Percentiles rank a stretch among this genome's conserved stretches.
Conservation (phyloP, 2,113 vertebrate genomes). For the Tapirus terrestris region DNA sequence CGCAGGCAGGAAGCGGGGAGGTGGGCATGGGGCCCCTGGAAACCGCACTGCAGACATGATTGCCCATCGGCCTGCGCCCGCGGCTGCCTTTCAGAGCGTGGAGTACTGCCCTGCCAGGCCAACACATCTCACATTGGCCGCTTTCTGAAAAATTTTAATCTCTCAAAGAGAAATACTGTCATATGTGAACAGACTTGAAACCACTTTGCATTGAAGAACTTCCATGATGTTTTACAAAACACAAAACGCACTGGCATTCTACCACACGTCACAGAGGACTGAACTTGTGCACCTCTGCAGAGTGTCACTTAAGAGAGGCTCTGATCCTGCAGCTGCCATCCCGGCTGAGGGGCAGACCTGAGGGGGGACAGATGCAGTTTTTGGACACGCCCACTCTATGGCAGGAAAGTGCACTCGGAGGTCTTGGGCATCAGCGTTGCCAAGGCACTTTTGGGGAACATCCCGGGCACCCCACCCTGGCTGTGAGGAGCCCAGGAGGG, state of each 20-base stretch:
- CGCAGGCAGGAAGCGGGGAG: not conserved
- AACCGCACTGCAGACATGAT: not conserved
- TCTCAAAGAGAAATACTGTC: not conserved
- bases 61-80: not conserved
- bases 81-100: not conserved
- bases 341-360: accelerated
- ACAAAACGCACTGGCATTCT: accelerated
- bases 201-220: not conserved
- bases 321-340: accelerated
- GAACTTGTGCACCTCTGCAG: not conserved
- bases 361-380: too few species aligned
- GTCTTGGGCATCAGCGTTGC: conserved; percentile 82
- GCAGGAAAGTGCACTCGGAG: conserved; percentile 86
- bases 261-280: accelerated
- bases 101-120: not conserved
- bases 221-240: too few species aligned
- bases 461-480: conserved; percentile 81
- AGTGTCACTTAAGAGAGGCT: not conserved
- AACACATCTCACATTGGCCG: accelerated
- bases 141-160: not conserved
- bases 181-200: not conserved
- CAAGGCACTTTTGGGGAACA: conserved; percentile 86
- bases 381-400: conserved; percentile 64
- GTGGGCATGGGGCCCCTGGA: accelerated
- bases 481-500: conserved; percentile 85